Percentiles rank a stretch among this genome's conserved stretches.
Evolutionary conservation across 2,797 vertebrate genomes (phyloP).

Genomic region (Enteromius viviparus): DNA sequence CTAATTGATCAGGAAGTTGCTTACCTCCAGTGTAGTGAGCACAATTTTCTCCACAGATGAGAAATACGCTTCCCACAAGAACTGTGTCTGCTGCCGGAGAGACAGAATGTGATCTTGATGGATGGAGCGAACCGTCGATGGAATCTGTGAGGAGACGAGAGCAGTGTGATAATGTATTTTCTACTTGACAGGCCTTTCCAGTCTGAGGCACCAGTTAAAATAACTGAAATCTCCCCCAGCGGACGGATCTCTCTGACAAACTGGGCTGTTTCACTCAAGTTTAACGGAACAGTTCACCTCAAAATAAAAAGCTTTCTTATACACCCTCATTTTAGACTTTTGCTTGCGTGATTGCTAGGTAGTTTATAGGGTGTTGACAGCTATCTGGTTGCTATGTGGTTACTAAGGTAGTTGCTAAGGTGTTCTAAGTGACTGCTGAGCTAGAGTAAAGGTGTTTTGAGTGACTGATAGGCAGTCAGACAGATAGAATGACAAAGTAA

Average conservation of each 20-base stretch:
- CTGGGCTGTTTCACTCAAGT: not conserved
- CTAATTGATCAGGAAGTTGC: slow-evolving; percentile 52
- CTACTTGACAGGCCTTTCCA: not conserved
- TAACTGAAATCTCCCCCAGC: not conserved
- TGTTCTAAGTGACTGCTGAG: not conserved
- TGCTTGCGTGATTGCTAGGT: not conserved
- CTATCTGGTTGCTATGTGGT: not conserved
- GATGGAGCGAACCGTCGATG: slow-evolving; percentile 97
- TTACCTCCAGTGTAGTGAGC: slow-evolving; percentile 97
- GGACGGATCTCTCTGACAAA: not conserved
- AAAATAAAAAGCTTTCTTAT: not conserved
- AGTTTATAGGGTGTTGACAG: not conserved
- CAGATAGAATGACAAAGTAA: not conserved
- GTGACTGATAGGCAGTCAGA: not conserved
- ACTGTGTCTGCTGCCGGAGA: slow-evolving; percentile 98
- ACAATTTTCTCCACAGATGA: slow-evolving; percentile 99
- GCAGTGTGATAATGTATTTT: not conserved
- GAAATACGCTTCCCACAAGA: slow-evolving; percentile 99
- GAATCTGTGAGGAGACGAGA: slow-evolving; percentile 81
- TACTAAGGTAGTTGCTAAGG: not conserved
- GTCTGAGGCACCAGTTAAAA: not conserved
- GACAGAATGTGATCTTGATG: slow-evolving; percentile 99
- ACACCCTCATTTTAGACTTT: not conserved
- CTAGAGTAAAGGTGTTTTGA: not conserved
- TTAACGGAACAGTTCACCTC: not conserved